Evolutionary conservation across 2,888 invertebrate species (phyloP).

Genomic region (Euphydryas editha): DNA sequence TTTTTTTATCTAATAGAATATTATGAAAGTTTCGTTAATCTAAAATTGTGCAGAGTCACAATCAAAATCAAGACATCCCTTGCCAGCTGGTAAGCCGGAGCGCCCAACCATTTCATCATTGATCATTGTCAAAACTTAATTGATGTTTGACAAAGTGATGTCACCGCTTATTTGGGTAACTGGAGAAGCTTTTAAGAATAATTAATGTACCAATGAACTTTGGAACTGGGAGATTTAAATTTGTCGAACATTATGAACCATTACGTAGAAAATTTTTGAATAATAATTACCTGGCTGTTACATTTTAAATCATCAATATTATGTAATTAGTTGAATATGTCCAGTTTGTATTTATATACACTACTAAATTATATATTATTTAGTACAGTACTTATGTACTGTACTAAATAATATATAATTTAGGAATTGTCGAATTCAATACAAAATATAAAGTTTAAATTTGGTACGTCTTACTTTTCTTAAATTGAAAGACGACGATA

Average conservation of each 20-base stretch:
- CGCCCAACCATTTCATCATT: slow-evolving; percentile 62
- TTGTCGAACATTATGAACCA: slow-evolving; percentile 36
- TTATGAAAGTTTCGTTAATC: slow-evolving; percentile 19
- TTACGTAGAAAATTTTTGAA: slow-evolving; percentile 28
- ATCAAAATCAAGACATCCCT: slow-evolving; percentile 39
- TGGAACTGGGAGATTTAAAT: slow-evolving; percentile 39
- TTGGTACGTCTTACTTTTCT: neutral
- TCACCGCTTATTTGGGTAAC: slow-evolving; percentile 68
- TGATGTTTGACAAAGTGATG: slow-evolving; percentile 79
- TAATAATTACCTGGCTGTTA: slow-evolving; percentile 13
- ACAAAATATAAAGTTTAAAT: slow-evolving; percentile 2
- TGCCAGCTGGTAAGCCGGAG: slow-evolving; percentile 28
- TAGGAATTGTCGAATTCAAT: neutral
- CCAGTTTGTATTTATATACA: too few species aligned
- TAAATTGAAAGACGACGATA: slow-evolving; percentile 24
- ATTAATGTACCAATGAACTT: slow-evolving; percentile 63
- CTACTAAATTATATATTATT: too few species aligned
- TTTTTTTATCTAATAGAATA: neutral
- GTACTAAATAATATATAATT: too few species aligned
- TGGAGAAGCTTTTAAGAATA: slow-evolving; percentile 75
- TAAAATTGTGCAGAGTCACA: slow-evolving; percentile 37
- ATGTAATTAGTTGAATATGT: too few species aligned
- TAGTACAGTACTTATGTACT: too few species aligned
- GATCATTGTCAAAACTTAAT: slow-evolving; percentile 78
- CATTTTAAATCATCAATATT: neutral